Base-by-base conservation (phyloP, 1,140 invertebrate species). In the Mizuhopecten yessoensis region DNA sequence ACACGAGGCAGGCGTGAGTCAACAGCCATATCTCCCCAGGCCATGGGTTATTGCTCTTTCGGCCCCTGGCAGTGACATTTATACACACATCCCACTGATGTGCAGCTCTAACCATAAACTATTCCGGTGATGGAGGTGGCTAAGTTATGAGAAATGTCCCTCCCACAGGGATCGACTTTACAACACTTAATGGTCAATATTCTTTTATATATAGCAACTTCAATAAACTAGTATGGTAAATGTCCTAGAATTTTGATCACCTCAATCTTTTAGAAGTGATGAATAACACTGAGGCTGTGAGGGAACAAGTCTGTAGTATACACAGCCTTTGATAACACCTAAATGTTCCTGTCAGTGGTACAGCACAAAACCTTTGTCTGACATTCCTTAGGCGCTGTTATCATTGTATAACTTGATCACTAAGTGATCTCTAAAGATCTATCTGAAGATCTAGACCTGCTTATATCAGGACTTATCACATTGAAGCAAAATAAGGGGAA, bases 131-230 rank as follows among this genome's bases (percentile, higher is more conserved):
- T 75, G 5, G 23, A 75, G 57, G 57, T 29, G 57, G n/a, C 57
- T 75, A n/a, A 75, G 57, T 75, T 75, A 75, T 75, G 57, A 75
- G 57, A n/a, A 75, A 75, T 75, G 57, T 5, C n/a, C 7, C 57
- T 29, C 57, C 57, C 57, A 29, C 29, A 5, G 57, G 57, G 57
- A 75, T 23, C 11, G 11, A 29, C 57, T 75, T 75, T 75, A 75
- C 57, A 75, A 75, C 57, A 75, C 57, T 29, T n/a, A 75, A 75
- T 75, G 57, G 57, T 75, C 57, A 75, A 75, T 75, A 75, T 75
- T 29, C 57, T 75, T 39, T 75, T 75, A 29, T 75, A n/a, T n/a
- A 75, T 75, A 75, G 57, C 57, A 75, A 29, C 57, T 75, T 75
- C 57, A 75, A n/a, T 75, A 75, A 75, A 75, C 1, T 29, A n/a